phyloP scores from a whole-genome alignment of 2,888 invertebrate genomes.

The Dendrolimus pini region DNA sequence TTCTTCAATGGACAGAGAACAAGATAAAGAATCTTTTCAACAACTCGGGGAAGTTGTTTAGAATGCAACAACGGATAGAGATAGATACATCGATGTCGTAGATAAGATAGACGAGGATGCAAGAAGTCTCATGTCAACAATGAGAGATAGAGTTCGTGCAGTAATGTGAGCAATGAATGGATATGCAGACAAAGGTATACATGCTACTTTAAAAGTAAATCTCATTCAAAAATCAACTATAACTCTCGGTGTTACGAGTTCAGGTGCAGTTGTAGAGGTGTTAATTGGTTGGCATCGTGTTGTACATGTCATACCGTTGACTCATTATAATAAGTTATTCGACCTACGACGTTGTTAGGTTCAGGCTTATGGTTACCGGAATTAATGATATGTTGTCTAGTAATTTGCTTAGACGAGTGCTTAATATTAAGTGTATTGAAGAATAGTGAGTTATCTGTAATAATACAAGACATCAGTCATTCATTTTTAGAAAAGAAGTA shows the following conservation, averaged over 20 bases:
- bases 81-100: slow-evolving; percentile 10
- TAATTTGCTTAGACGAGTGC: no score
- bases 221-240: not conserved
- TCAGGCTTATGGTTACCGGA: slow-evolving; percentile 11
- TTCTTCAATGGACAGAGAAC: slow-evolving; percentile 19
- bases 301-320: slow-evolving; percentile 47
- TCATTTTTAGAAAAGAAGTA: no score
- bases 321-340: slow-evolving; percentile 48
- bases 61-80: slow-evolving; percentile 22
- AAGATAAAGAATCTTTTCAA: slow-evolving; percentile 12
- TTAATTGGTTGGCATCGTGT: slow-evolving; percentile 9
- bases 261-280: slow-evolving; percentile 11
- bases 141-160: slow-evolving; percentile 53
- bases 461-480: no score
- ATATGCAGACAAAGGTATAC: slow-evolving; percentile 31
- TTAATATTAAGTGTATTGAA: no score
- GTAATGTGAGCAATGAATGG: slow-evolving; percentile 60
- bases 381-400: no score
- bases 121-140: slow-evolving; percentile 49
- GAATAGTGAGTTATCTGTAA: no score
- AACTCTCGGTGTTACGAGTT: not conserved
- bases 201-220: not conserved
- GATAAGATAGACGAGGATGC: slow-evolving; percentile 19
- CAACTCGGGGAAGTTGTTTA: slow-evolving; percentile 15
- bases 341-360: slow-evolving; percentile 28